Evolutionary conservation across 2,888 invertebrate species (phyloP).

Genomic region (Boloria selene): DNA sequence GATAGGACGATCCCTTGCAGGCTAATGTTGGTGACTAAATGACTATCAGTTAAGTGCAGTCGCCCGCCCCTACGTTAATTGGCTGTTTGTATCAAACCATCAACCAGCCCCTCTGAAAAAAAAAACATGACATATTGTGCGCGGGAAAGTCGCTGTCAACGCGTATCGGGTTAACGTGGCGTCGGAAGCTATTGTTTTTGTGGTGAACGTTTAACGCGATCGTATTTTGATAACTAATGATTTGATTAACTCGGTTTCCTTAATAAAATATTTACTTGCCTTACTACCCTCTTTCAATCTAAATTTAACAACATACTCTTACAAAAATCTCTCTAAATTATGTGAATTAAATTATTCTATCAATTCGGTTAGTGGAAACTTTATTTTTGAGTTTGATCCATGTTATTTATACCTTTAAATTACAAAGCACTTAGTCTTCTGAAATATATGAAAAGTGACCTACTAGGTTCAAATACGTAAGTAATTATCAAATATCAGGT

Average conservation of each 20-base stretch:
- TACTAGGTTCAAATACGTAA: too few species aligned
- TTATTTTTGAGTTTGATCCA: too few species aligned
- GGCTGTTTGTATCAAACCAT: constrained; percentile 81
- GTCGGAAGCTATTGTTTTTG: constrained; percentile 67
- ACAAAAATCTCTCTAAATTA: too few species aligned
- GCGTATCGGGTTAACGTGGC: constrained; percentile 69
- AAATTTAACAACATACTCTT: too few species aligned
- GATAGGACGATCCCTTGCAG: constrained; percentile 65
- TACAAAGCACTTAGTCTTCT: too few species aligned
- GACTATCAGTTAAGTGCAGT: constrained; percentile 74
- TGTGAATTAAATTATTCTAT: too few species aligned
- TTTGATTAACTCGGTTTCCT: constrained; percentile 37
- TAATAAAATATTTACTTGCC: constrained; percentile 9
- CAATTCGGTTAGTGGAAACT: too few species aligned
- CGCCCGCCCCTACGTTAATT: constrained; percentile 77
- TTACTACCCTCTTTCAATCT: too few species aligned
- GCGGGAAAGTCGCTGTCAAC: constrained; percentile 77
- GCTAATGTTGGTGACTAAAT: constrained; percentile 71
- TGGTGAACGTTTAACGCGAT: constrained; percentile 70
- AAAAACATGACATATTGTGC: constrained; percentile 78
- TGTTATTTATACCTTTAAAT: too few species aligned
- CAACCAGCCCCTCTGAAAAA: constrained; percentile 74
- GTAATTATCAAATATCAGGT: too few species aligned
- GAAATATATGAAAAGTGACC: too few species aligned
- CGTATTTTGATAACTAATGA: constrained; percentile 59